A percentile compares a stretch with the other conserved stretches of the same genome.
These are phyloP conservation scores for Rhinolophus ferrumequinum DNA, from an alignment of 2,113 vertebrate species.

Conservation along the genomic window DNA sequence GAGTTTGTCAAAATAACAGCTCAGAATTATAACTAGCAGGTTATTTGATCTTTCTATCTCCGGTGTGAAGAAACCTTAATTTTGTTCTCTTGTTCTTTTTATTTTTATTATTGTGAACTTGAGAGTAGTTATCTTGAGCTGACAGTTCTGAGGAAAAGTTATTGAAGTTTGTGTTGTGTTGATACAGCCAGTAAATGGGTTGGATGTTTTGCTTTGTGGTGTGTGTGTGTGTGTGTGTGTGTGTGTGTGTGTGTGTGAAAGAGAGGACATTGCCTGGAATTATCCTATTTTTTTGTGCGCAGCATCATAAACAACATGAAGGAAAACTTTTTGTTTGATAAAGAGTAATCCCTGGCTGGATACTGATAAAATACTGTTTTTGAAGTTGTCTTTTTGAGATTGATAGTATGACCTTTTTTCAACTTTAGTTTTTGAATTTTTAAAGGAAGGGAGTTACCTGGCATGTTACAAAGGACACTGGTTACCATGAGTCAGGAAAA, in stretches of 20 bases:
- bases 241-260: not conserved
- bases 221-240: not conserved
- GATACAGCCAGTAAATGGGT: not conserved
- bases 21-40: slow-evolving; percentile 31
- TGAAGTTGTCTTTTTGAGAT: not conserved
- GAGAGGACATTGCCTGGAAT: not conserved
- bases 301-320: not conserved
- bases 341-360: not conserved
- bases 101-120: slow-evolving; percentile 6
- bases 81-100: slow-evolving; percentile 10
- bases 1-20: slow-evolving; percentile 19
- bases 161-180: not conserved
- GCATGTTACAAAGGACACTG: not conserved
- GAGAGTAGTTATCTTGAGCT: not conserved
- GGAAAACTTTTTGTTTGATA: not conserved
- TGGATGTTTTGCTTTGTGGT: not conserved
- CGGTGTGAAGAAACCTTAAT: not conserved
- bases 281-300: not conserved
- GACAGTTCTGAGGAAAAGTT: not conserved
- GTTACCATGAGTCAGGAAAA: slow-evolving; percentile 16
- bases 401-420: not conserved
- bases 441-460: not conserved
- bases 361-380: not conserved
- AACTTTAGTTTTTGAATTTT: not conserved
- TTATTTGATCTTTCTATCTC: not conserved